These are phyloP conservation scores for Hypotaenidia okinawae DNA, from an alignment of 2,797 vertebrate genomes.

Conservation along the genomic window DNA sequence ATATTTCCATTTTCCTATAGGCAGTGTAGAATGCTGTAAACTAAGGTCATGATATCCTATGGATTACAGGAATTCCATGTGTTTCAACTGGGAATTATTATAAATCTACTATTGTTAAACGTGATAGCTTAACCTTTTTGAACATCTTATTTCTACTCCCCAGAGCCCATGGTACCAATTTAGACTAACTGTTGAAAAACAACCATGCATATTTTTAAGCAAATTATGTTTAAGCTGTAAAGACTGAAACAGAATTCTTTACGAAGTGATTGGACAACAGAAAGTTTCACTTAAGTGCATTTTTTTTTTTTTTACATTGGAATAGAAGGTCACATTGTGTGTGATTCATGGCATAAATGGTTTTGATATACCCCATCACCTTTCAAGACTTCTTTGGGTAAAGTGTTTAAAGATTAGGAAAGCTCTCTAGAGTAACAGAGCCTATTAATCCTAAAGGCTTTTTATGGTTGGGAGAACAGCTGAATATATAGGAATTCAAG, in stretches of 20 bases:
- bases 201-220: neutral
- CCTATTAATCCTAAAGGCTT: neutral
- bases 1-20: neutral
- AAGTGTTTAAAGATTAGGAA: neutral
- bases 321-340: neutral
- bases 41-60: neutral
- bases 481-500: neutral
- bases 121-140: neutral
- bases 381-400: neutral
- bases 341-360: neutral
- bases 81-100: neutral
- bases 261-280: neutral
- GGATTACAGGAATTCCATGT: neutral
- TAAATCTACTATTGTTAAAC: conserved; percentile 13
- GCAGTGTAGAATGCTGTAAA: neutral
- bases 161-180: neutral
- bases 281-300: neutral
- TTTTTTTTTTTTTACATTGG: neutral
- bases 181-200: neutral
- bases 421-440: neutral
- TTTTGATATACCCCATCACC: neutral
- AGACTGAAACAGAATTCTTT: neutral
- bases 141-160: neutral
- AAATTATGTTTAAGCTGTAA: neutral
- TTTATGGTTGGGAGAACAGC: neutral